phyloP scores from a whole-genome alignment of 2,113 vertebrate genomes.

The Ammodytes marinus region DNA sequence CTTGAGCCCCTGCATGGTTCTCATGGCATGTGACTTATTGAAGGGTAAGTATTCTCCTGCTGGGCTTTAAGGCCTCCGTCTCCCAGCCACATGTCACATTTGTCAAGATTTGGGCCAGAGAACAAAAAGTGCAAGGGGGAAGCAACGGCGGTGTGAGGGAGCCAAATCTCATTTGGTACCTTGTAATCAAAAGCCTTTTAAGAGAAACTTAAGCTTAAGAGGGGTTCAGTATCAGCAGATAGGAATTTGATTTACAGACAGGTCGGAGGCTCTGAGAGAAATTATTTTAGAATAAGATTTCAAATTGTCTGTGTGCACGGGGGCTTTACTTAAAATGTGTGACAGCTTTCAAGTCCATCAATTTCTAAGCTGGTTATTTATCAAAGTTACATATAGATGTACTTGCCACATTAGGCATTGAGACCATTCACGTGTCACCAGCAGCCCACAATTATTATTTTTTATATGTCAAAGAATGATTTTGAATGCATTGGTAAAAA shows the following conservation, averaged over 20 bases:
- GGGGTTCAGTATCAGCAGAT: constrained; percentile 50
- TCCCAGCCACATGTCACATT: constrained; percentile 43
- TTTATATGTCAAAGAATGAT: background rate
- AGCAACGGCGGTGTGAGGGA: background rate
- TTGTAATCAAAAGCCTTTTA: constrained; percentile 58
- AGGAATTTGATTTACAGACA: constrained; percentile 55
- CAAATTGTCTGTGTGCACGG: background rate
- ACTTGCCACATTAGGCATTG: background rate
- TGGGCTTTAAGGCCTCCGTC: constrained; percentile 4
- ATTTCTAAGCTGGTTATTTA: constrained; percentile 27
- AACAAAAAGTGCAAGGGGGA: background rate
- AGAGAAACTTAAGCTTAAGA: constrained; percentile 31
- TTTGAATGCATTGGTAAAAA: background rate
- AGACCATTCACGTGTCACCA: background rate
- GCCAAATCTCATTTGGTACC: constrained; percentile 45
- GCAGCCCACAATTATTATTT: background rate
- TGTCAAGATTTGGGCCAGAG: constrained; percentile 26
- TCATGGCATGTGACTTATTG: constrained; percentile 54
- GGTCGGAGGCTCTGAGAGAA: constrained; percentile 37
- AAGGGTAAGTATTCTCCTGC: constrained; percentile 59
- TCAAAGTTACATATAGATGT: constrained; percentile 3
- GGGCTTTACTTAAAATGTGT: background rate
- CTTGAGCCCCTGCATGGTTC: constrained; percentile 25
- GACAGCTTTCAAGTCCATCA: constrained; percentile 32
- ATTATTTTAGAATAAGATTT: constrained; percentile 36